Evolutionary conservation across 2,797 vertebrate genomes (phyloP), one percentile per base, ranked within the genome.

Genomic region (Distichodus sexfasciatus): DNA sequence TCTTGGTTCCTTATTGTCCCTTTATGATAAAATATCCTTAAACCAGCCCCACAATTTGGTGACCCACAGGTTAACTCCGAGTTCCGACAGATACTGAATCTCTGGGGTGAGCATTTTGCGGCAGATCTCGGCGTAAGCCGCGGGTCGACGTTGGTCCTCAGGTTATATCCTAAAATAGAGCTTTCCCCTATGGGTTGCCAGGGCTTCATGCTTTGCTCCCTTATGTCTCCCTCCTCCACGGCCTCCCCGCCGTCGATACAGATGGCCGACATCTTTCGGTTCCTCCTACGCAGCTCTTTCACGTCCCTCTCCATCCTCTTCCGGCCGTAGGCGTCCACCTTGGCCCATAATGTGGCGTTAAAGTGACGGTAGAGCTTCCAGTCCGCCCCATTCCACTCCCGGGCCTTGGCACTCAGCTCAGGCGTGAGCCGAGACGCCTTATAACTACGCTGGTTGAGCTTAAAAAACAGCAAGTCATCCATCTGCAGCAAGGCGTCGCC

Each of bases 31-130:
- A 60, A 68, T 0, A 48, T 90, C 84, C 75, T 92, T 88, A 11
- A 98, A 69, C n/a, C 78, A 81, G 47, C 94, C 93, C 94, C 94
- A 96, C 0, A 99, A 86, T 76, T 83, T 90, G 33, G 94, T 98
- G 53, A 96, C 63, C 96, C 96, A 98, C 58, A 98, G 85, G 75
- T 87, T 95, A 55, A 91, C 95, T 0, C 96, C 96, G 2, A 99
- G 84, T 17, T 95, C 84, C 0, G 89, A 88, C 79, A 99, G 82
- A 71, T 98, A 99, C 77, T 99, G 94, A 72, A 98, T 92, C 88
- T 99, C 96, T 0, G 96, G 96, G 0, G 94, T 98, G 75, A 98
- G 89, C 95, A 98, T 98, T 85, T 94, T 96, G 24, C 92, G 89
- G 84, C 96, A 99, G n/a, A 93, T 77, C 50, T 88, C 87, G 38